Evolutionary conservation across 2,888 invertebrate species (phyloP).

Genomic region (Heliconius cydno): DNA sequence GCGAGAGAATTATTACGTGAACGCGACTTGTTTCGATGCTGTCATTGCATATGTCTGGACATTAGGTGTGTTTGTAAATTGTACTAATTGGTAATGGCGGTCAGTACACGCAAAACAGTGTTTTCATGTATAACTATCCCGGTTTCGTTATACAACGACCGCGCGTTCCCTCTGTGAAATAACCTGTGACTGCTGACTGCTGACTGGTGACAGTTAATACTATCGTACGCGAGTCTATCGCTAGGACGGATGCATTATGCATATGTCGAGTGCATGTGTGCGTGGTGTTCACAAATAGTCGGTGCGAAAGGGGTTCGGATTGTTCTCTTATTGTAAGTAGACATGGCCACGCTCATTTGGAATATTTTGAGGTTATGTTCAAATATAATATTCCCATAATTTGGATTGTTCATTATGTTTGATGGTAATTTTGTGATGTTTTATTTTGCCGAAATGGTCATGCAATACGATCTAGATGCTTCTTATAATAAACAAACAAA

Average conservation of each 20-base stretch:
- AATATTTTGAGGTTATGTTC: slow-evolving; percentile 79
- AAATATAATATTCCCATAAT: slow-evolving; percentile 40
- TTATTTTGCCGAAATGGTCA: neutral
- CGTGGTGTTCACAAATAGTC: slow-evolving; percentile 80
- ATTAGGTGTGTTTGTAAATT: slow-evolving; percentile 78
- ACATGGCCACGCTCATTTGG: slow-evolving; percentile 53
- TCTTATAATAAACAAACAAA: neutral
- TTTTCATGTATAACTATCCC: slow-evolving; percentile 69
- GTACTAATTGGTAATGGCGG: slow-evolving; percentile 81
- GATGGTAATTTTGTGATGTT: neutral
- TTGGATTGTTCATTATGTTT: neutral
- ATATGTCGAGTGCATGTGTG: slow-evolving; percentile 70
- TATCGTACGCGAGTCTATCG: slow-evolving; percentile 66
- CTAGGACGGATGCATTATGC: slow-evolving; percentile 73
- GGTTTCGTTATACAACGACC: slow-evolving; percentile 67
- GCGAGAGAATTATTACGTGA: slow-evolving; percentile 78
- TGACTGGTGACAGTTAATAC: slow-evolving; percentile 56
- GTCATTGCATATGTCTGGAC: slow-evolving; percentile 75
- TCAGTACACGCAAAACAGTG: slow-evolving; percentile 73
- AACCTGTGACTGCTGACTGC: slow-evolving; percentile 56
- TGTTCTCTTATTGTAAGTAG: slow-evolving; percentile 75
- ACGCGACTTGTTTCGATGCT: slow-evolving; percentile 78
- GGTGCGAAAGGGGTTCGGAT: slow-evolving; percentile 73
- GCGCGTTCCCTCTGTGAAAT: slow-evolving; percentile 66
- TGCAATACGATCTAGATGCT: neutral